Base-by-base conservation (phyloP, 2,888 invertebrate species). In the Hipparchia semele region DNA sequence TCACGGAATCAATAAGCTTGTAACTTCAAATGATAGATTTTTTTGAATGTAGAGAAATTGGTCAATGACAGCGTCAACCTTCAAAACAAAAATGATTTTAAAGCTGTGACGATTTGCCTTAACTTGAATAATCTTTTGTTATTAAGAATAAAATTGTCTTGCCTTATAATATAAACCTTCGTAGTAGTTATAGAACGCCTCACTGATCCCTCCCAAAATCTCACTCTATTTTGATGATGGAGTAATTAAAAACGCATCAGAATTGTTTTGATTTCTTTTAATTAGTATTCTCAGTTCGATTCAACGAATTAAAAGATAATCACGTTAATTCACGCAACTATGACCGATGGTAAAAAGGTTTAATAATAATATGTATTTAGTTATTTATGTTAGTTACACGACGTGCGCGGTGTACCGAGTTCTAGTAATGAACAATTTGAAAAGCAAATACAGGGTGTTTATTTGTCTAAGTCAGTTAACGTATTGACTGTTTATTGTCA, bases 181-280 rank as follows among this genome's bases (percentile, higher is more conserved):
- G 2, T 1, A 39, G 2, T 39, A 39, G 2, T 39, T 39, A 39
- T 23, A 23, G 23, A 23, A 23, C 54, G n/a, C 51, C 9, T 23
- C 64, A 53, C 53, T 53, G 65, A 10, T 23, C 53, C 0, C 7
- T 65, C 6, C 65, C 6, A 53, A 33, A 53, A 53, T 6, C 13
- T 65, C 53, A 65, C 65, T 51, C 65, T 7, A 5, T 46, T 45
- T 10, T 67, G 49, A 68, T 61, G 10, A 39, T 8, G 46, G 75
- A 79, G 83, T 82, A 87, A 90, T 90, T 90, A 90, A 86, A 90
- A 88, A 80, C 78, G 73, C 84, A 88, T 90, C 83, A 90, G 82
- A 76, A 68, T 68, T 58, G 68, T 71, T 62, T 51, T 49, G 62
- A 73, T 68, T 68, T 58, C 64, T 68, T 62, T 51, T 49, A 58